A percentile compares a stretch with the other conserved stretches of the same genome.
These are phyloP conservation scores for Chloroclysta siterata DNA, from an alignment of 2,888 invertebrate species.

Conservation along the genomic window DNA sequence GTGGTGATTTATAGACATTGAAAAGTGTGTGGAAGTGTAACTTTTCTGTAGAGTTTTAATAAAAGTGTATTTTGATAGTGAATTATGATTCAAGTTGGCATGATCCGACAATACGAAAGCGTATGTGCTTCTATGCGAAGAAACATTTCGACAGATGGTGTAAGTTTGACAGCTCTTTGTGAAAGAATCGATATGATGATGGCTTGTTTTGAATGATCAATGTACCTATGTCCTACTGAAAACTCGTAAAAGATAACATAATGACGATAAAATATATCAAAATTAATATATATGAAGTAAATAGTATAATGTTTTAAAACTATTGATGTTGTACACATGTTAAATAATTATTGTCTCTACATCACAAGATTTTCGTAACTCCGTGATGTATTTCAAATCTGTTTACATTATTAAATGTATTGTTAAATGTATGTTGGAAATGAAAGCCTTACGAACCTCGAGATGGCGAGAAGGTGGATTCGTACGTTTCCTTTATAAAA, in stretches of 20 bases:
- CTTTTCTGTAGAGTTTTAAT: not conserved
- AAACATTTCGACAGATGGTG: conserved; percentile 1
- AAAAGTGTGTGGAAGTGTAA: not conserved
- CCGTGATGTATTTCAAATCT: not conserved
- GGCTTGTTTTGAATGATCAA: not conserved
- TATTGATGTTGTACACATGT: conserved; percentile 20
- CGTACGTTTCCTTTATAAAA: no score
- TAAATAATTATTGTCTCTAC: not conserved
- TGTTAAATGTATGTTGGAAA: not conserved
- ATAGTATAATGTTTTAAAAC: conserved; percentile 13
- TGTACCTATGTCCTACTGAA: not conserved
- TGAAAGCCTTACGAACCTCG: not conserved
- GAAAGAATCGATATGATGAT: conserved; percentile 3
- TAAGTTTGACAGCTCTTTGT: conserved; percentile 3
- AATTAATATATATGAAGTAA: conserved; percentile 13
- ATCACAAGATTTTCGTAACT: conserved; percentile 1
- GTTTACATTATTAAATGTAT: not conserved
- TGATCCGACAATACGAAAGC: no score
- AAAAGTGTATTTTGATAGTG: conserved; percentile 22
- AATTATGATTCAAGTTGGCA: not conserved
- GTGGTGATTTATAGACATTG: not conserved
- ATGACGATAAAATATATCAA: conserved; percentile 11
- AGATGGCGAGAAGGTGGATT: no score
- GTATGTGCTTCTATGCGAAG: conserved; percentile 1
- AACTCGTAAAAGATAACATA: not conserved